A percentile compares a stretch with the other conserved stretches of the same genome.
These are phyloP conservation scores for Hemibagrus guttatus DNA, from an alignment of 2,797 vertebrate genomes.

Conservation along the genomic window DNA sequence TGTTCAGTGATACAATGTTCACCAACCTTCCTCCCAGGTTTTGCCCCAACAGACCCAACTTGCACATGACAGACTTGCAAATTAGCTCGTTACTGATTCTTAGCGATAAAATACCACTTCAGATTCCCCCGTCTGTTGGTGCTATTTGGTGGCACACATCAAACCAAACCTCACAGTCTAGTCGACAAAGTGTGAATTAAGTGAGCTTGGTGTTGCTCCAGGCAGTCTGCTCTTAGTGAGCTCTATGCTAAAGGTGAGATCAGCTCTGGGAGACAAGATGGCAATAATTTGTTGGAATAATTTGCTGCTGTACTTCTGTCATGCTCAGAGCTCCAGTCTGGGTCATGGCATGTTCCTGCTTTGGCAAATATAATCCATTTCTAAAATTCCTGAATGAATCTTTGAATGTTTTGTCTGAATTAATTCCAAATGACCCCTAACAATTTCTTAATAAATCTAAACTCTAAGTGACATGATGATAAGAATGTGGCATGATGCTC, in stretches of 20 bases:
- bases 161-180: neutral
- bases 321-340: neutral
- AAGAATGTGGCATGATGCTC: neutral
- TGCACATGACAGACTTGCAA: slow-evolving; percentile 2
- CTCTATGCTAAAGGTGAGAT: neutral
- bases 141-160: neutral
- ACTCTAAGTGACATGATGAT: neutral
- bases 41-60: neutral
- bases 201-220: neutral
- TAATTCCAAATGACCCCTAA: neutral
- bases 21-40: neutral
- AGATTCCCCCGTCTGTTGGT: neutral
- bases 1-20: neutral
- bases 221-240: neutral
- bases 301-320: neutral
- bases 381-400: neutral
- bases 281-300: neutral
- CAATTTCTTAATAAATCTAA: neutral
- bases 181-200: slow-evolving; percentile 6
- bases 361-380: neutral
- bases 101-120: neutral
- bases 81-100: slow-evolving; percentile 6
- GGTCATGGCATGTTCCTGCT: neutral
- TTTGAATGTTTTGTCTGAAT: neutral
- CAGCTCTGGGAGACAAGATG: slow-evolving; percentile 5